A percentile compares a stretch with the other conserved stretches of the same genome.
These are phyloP conservation scores for Verasper variegatus DNA, from an alignment of 2,113 vertebrate species.

Conservation along the genomic window DNA sequence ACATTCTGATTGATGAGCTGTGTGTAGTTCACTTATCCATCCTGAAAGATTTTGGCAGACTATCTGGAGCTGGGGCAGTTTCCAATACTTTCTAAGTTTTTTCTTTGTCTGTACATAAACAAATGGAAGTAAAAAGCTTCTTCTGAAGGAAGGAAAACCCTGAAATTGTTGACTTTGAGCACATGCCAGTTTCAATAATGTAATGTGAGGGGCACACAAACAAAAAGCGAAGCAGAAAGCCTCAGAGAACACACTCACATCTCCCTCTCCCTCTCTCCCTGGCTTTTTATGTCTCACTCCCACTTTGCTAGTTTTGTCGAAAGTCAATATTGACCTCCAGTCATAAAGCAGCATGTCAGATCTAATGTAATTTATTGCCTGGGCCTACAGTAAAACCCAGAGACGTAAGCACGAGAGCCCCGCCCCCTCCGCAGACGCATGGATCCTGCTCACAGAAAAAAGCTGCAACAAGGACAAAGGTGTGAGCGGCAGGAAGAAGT, in stretches of 20 bases:
- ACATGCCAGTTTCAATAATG: constrained; percentile 59
- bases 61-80: not conserved
- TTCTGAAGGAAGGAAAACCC: constrained; percentile 54
- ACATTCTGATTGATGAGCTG: constrained; percentile 15
- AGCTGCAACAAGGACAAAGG: constrained; percentile 32
- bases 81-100: constrained; percentile 1
- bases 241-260: constrained; percentile 33
- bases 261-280: constrained; percentile 15
- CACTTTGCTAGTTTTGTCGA: constrained; percentile 56
- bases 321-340: constrained; percentile 78
- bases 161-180: constrained; percentile 67
- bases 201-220: constrained; percentile 38
- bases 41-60: not conserved
- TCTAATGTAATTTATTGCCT: constrained; percentile 69
- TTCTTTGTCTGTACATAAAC: constrained; percentile 33
- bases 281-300: constrained; percentile 30
- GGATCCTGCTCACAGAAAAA: constrained; percentile 16
- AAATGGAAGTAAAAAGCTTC: constrained; percentile 34
- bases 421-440: not conserved
- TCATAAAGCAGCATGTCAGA: constrained; percentile 63
- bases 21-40: not conserved
- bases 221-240: constrained; percentile 11
- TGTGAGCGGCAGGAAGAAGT: constrained; percentile 1
- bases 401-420: constrained; percentile 42
- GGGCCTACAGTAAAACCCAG: constrained; percentile 55